Conservation (phyloP, 2,797 vertebrate genomes). For the Melanotaenia maccullochi region DNA sequence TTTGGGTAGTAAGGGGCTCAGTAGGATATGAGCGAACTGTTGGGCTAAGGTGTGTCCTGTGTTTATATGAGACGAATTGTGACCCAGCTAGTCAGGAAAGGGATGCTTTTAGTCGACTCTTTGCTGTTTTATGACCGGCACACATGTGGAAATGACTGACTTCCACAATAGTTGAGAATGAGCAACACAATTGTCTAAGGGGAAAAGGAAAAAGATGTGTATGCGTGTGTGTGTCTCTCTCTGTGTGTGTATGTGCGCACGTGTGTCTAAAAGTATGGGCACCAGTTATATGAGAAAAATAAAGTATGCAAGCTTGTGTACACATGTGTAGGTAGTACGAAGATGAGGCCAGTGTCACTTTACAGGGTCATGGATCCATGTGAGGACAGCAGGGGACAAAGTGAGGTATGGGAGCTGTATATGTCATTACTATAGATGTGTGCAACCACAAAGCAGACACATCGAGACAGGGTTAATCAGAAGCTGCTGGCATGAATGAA, state of each 20-base stretch:
- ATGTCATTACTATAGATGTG: slow-evolving; percentile 29
- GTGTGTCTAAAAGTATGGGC: slow-evolving; percentile 11
- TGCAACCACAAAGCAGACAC: slow-evolving; percentile 28
- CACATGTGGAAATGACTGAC: slow-evolving; percentile 75
- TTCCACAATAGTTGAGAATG: slow-evolving; percentile 74
- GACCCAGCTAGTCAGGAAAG: slow-evolving; percentile 77
- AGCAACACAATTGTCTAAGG: slow-evolving; percentile 72
- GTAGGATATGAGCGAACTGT: slow-evolving; percentile 65
- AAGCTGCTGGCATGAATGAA: slow-evolving; percentile 25
- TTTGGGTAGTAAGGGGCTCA: slow-evolving; percentile 41
- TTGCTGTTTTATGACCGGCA: slow-evolving; percentile 63
- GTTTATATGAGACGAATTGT: slow-evolving; percentile 70
- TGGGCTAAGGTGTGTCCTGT: slow-evolving; percentile 78
- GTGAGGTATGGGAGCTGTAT: slow-evolving; percentile 18
- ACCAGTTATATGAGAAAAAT: slow-evolving; percentile 9
- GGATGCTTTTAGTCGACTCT: slow-evolving; percentile 76
- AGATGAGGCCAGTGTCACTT: slow-evolving; percentile 51
- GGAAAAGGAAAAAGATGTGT: slow-evolving; percentile 67
- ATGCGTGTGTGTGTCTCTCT: slow-evolving; percentile 31
- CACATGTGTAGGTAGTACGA: slow-evolving; percentile 31
- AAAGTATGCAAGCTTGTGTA: slow-evolving; percentile 12
- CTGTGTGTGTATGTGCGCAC: too few relatives aligned
- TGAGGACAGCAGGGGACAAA: slow-evolving; percentile 26
- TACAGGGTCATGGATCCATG: slow-evolving; percentile 39
- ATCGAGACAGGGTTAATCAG: slow-evolving; percentile 19